These are phyloP conservation scores for Hydropsyche betteni DNA, from an alignment of 2,888 invertebrate genomes.

Conservation along the genomic window DNA sequence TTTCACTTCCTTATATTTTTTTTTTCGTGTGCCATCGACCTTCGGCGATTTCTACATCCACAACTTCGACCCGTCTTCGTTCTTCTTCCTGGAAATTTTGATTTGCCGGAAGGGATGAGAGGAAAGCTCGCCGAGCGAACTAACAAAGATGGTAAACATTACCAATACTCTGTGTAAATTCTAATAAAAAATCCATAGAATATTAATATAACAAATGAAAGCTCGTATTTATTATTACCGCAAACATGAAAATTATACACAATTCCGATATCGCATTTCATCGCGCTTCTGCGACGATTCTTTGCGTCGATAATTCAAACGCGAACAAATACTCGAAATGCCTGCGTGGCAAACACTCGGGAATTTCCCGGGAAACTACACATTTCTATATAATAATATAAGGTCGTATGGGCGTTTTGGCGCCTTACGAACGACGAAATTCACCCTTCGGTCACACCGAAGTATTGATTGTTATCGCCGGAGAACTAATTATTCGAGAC, in stretches of 20 bases:
- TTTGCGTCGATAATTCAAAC: no score
- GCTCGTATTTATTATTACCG: no score
- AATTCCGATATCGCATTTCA: no score
- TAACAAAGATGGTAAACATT: no score
- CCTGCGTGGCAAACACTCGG: not conserved
- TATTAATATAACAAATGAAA: no score
- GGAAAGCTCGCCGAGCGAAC: no score
- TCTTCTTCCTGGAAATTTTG: not conserved
- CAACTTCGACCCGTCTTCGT: not conserved
- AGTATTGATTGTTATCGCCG: slow-evolving; percentile 4
- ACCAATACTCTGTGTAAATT: no score
- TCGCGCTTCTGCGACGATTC: no score
- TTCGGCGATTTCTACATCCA: not conserved
- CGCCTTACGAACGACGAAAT: not conserved
- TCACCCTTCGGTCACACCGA: not conserved
- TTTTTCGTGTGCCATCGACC: not conserved
- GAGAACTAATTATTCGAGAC: not conserved
- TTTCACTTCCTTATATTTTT: slow-evolving; percentile 1
- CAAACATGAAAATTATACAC: no score
- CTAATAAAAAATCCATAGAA: no score
- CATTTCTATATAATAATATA: not conserved
- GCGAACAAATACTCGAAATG: slow-evolving; percentile 8
- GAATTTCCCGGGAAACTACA: slow-evolving; percentile 17
- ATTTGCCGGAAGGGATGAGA: slow-evolving; percentile 1
- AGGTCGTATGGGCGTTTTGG: not conserved